Conservation (phyloP, 2,113 vertebrate species). For the Chiloscyllium plagiosum region DNA sequence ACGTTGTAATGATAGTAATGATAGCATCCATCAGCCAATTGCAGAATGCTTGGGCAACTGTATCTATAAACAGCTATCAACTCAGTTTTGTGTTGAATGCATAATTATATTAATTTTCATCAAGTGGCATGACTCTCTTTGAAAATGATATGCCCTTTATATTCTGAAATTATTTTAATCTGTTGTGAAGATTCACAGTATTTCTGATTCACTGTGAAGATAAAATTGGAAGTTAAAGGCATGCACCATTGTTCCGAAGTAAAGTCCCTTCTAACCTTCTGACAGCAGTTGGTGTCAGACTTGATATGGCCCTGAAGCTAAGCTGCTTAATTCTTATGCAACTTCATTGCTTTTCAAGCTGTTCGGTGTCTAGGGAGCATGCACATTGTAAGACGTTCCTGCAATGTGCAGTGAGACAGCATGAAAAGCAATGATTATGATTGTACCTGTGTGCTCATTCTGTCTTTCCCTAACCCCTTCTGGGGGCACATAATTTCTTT, state of each 20-base stretch:
- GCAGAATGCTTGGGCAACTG: background rate
- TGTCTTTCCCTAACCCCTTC: background rate
- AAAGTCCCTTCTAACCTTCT: background rate
- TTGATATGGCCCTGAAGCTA: background rate
- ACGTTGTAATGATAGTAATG: background rate
- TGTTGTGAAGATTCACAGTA: too few relatives aligned
- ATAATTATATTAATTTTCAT: conserved; percentile 2
- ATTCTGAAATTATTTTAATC: background rate
- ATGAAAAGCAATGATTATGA: background rate
- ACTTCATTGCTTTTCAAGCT: background rate
- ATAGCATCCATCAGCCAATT: background rate
- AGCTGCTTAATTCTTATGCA: background rate
- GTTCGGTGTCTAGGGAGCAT: background rate
- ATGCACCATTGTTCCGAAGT: background rate
- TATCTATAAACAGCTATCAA: conserved; percentile 20
- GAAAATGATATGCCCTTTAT: background rate
- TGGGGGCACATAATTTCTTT: background rate
- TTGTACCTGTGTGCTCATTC: background rate
- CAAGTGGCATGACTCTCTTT: background rate
- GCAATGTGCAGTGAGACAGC: background rate
- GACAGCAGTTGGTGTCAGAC: background rate
- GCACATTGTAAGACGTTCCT: too few relatives aligned
- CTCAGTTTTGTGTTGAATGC: background rate
- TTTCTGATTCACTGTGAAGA: background rate
- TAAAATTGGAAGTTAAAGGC: background rate